Evolutionary conservation across 2,888 invertebrate species (phyloP).

Genomic region (Petrolisthes cinctipes): DNA sequence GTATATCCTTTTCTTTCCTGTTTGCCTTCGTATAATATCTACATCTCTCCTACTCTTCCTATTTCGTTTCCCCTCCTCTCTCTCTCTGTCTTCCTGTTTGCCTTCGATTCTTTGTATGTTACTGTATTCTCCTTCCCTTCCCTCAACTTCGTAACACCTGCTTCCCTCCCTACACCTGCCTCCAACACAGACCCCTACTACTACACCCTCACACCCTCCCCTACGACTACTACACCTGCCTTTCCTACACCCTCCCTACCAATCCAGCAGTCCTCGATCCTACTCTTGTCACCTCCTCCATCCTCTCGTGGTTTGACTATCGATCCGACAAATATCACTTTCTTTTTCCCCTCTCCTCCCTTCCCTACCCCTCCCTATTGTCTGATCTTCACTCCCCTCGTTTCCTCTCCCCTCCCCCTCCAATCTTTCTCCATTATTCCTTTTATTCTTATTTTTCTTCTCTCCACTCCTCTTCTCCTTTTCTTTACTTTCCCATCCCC

Average conservation of each 20-base stretch:
- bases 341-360: not conserved
- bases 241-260: not conserved
- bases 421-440: not conserved
- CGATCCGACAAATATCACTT: not conserved
- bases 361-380: not conserved
- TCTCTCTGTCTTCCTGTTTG: conserved; percentile 9
- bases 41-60: not conserved
- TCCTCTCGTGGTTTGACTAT: not conserved
- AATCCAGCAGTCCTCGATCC: not conserved
- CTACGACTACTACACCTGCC: not conserved
- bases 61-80: not conserved
- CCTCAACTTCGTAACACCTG: not conserved
- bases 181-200: not conserved
- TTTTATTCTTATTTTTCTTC: not conserved
- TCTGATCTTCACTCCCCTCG: not conserved
- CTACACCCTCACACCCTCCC: not conserved
- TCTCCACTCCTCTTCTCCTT: not conserved
- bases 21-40: not conserved
- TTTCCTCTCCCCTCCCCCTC: not conserved
- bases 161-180: not conserved
- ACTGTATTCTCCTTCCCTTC: not conserved
- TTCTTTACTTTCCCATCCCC: not conserved
- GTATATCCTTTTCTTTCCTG: not conserved
- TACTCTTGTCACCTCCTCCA: not conserved
- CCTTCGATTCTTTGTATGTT: not conserved